Conservation (phyloP, 2,797 vertebrate genomes). For the Chrosomus eos region DNA sequence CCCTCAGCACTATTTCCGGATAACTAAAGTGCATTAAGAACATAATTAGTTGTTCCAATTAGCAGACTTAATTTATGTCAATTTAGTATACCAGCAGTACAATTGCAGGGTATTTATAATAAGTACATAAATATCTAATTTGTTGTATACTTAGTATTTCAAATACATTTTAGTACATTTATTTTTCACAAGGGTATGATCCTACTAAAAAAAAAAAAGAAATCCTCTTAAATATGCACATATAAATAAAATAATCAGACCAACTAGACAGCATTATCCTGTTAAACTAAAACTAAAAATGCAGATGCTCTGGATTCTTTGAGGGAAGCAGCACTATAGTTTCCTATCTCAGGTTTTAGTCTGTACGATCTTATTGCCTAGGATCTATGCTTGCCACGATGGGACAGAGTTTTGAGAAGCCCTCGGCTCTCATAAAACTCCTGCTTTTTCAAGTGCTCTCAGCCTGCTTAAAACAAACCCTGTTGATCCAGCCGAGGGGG, state of each 20-base stretch:
- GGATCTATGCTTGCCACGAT: constrained; percentile 54
- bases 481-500: constrained; percentile 72
- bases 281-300: constrained; percentile 8
- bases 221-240: not conserved
- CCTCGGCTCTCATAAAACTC: constrained; percentile 58
- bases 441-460: constrained; percentile 71
- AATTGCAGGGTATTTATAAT: too few species aligned
- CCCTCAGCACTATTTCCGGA: too few species aligned
- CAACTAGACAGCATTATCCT: not conserved
- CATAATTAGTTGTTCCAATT: too few species aligned
- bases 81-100: too few species aligned
- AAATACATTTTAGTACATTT: too few species aligned
- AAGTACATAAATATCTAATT: too few species aligned
- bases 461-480: constrained; percentile 78
- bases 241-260: constrained; percentile 2
- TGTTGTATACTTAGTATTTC: too few species aligned
- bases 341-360: too few species aligned
- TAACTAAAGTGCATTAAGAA: too few species aligned
- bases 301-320: not conserved
- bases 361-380: not conserved
- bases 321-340: not conserved
- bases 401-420: constrained; percentile 57
- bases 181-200: too few species aligned
- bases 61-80: too few species aligned
- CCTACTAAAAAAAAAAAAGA: not conserved